Base-by-base conservation (phyloP, 2,888 invertebrate species). In the Acrobasis suavella region DNA sequence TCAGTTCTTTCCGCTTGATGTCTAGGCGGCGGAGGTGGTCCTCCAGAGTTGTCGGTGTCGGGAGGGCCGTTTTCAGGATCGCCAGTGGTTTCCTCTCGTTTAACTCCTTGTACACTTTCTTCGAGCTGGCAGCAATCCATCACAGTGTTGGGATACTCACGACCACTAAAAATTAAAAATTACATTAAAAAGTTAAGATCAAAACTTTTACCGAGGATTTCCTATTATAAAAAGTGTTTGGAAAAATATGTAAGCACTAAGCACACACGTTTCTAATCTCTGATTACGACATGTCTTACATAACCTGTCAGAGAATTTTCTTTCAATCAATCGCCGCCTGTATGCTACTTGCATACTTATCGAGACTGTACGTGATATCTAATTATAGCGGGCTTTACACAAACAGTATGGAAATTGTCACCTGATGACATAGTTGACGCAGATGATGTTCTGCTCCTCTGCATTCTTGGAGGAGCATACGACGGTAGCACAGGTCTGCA, bases 401-500 rank as follows among this genome's bases (percentile, higher is more conserved):
- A 49, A 55, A 55, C 49, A 52, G 22, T 54, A 54, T 62, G 46
- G 42, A 55, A 55, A 54, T 46, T 46, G 12, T 52, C 9, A 98
- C 98, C 98, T 98, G 80, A 99, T 96, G 69, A 99, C 97, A 89
- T 98, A 98, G 92, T 98, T 98, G 78, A 99, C 98, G 83, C 98
- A 98, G 71, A 99, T 98, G 75, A 99, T 98, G 82, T 98, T 98
- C 89, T 98, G 98, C 83, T 99, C 98, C 69, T 99, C 98, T 8
- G 97, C 97, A 80, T 98, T 98, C 91, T 98, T 99, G 61, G 97
- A 96, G 81, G 96, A 98, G 91, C 98, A 98, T 64, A 99, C 97
- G 52, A 98, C 97, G 0, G 98, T 99, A 65, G 98, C 98, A 86
- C 98, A 99, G 0, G 98, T 98, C 89, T 98, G 98, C 78, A 99